Evolutionary conservation across 2,113 vertebrate genomes (phyloP).

Genomic region (Uria lomvia): DNA sequence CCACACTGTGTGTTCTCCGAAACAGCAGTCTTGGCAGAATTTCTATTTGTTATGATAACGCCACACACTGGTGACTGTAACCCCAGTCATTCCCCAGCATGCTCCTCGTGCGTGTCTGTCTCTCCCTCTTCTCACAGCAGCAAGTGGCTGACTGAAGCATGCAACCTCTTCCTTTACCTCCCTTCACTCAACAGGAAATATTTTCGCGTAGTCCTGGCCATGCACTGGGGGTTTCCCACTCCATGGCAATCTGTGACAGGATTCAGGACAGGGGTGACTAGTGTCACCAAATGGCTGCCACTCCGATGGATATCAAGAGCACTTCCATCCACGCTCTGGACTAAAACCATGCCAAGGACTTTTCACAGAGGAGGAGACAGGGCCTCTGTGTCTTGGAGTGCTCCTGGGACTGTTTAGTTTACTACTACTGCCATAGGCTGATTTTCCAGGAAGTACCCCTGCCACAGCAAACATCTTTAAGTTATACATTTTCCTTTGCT

Average conservation of each 20-base stretch:
- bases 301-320: neutral
- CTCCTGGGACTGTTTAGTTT: neutral
- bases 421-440: neutral
- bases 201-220: neutral
- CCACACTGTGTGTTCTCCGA: neutral
- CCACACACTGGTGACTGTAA: neutral
- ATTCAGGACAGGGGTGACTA: neutral
- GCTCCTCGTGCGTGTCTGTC: fast-evolving
- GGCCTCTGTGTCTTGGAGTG: neutral
- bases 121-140: neutral
- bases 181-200: neutral
- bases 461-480: neutral
- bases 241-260: neutral
- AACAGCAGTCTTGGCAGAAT: neutral
- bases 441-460: neutral
- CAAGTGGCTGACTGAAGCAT: neutral
- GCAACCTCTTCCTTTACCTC: neutral
- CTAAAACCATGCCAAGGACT: neutral
- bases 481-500: neutral
- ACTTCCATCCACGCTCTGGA: neutral
- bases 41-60: neutral
- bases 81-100: neutral
- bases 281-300: neutral
- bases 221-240: fast-evolving
- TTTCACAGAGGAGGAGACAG: neutral